A percentile compares a stretch with the other conserved stretches of the same genome.
These are phyloP conservation scores for Athalia rosae DNA, from an alignment of 2,888 invertebrate species.

Conservation along the genomic window DNA sequence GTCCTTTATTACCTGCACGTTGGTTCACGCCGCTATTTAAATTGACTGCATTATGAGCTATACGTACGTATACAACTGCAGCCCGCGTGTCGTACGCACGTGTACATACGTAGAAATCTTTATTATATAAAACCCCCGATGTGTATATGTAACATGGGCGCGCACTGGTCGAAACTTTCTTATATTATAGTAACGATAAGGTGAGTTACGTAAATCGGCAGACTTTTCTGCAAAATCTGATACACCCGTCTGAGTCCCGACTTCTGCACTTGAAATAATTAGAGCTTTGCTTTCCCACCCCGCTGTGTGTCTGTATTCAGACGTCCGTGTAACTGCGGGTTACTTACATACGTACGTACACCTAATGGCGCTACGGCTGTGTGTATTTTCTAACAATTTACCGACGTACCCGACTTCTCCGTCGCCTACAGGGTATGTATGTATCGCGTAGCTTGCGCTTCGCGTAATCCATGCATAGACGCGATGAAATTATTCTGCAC, in stretches of 20 bases:
- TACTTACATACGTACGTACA: too few relatives aligned
- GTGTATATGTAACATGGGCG: too few relatives aligned
- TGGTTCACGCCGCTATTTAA: not conserved
- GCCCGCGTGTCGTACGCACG: not conserved
- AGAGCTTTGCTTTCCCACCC: slow-evolving; percentile 17
- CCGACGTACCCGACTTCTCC: slow-evolving; percentile 9
- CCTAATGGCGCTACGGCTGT: not conserved
- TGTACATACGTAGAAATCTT: not conserved
- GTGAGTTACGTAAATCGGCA: too few relatives aligned
- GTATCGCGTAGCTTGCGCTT: not conserved
- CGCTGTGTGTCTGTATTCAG: too few relatives aligned
- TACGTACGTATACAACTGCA: not conserved
- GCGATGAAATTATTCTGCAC: too few relatives aligned
- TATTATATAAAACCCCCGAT: too few relatives aligned
- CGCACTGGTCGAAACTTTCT: too few relatives aligned
- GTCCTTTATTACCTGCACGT: slow-evolving; percentile 5
- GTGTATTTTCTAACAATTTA: slow-evolving; percentile 34
- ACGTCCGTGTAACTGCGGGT: too few relatives aligned
- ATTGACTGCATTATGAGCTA: slow-evolving; percentile 5
- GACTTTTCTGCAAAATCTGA: too few relatives aligned
- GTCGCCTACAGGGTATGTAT: not conserved
- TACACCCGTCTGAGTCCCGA: not conserved
- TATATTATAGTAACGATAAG: too few relatives aligned
- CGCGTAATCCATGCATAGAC: not conserved
- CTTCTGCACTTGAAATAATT: slow-evolving; percentile 19